Evolutionary conservation across 2,888 invertebrate genomes (phyloP).

Genomic region (Pseudococcus viburni): DNA sequence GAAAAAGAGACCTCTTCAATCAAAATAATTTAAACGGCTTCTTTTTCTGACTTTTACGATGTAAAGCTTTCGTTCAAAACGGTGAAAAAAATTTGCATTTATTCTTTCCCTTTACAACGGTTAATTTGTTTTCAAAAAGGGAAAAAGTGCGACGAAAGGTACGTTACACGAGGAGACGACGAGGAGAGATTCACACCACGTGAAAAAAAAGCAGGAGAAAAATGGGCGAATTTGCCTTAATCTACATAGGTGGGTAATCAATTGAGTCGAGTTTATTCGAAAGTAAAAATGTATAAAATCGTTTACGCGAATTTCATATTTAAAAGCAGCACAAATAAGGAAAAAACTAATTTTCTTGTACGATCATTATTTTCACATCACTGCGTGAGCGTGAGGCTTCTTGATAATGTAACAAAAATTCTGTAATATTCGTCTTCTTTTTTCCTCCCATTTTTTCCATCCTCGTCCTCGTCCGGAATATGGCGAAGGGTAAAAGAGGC

Average conservation of each 20-base stretch:
- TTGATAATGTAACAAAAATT: slow-evolving; percentile 57
- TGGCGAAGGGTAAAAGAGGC: slow-evolving; percentile 31
- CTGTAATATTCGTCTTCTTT: slow-evolving; percentile 49
- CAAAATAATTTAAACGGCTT: slow-evolving; percentile 29
- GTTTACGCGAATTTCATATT: slow-evolving; percentile 56
- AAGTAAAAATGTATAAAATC: slow-evolving; percentile 50
- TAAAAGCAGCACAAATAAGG: slow-evolving; percentile 44
- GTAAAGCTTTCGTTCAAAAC: not conserved
- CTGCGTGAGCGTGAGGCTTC: slow-evolving; percentile 32
- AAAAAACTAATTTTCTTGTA: slow-evolving; percentile 58
- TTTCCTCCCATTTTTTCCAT: not conserved
- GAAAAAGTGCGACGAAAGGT: not conserved
- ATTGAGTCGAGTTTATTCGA: slow-evolving; percentile 48
- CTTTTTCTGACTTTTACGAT: slow-evolving; percentile 20
- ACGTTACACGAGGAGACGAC: not conserved
- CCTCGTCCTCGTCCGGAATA: not conserved
- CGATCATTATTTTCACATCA: slow-evolving; percentile 56
- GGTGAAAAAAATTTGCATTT: not conserved
- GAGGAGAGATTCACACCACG: not conserved
- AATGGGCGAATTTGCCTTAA: not conserved
- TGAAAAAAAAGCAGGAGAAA: not conserved
- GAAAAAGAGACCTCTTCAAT: slow-evolving; percentile 3
- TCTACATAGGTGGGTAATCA: slow-evolving; percentile 47
- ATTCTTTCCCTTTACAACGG: not conserved
- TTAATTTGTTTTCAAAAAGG: slow-evolving; percentile 21